Conservation (phyloP, 1,140 invertebrate genomes). For the Drosophila burlai region DNA sequence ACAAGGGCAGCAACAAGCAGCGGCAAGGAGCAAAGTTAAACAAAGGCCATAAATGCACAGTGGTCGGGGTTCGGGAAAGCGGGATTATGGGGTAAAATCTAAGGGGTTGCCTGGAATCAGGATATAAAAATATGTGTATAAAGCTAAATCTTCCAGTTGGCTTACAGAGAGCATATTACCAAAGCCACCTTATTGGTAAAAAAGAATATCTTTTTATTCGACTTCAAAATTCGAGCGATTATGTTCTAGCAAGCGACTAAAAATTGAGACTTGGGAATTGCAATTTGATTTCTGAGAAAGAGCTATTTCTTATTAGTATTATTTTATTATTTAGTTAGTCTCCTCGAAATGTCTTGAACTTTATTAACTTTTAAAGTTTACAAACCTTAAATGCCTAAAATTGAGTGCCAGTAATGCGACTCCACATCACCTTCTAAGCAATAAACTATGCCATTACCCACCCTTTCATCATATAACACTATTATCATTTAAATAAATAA, state of each 20-base stretch:
- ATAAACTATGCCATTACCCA: not conserved
- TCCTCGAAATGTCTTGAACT: too few species aligned
- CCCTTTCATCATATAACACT: not conserved
- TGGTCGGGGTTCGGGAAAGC: constrained; percentile 13
- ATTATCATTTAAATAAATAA: not conserved
- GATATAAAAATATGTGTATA: not conserved
- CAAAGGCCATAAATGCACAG: constrained; percentile 67
- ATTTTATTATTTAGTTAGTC: too few species aligned
- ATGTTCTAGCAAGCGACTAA: too few species aligned
- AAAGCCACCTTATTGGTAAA: not conserved
- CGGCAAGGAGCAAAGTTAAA: constrained; percentile 66
- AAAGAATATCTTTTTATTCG: too few species aligned
- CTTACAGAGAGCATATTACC: not conserved
- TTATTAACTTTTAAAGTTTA: too few species aligned
- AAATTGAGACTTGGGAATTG: too few species aligned
- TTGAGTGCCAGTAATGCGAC: too few species aligned
- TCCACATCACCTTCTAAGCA: not conserved
- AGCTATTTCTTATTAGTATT: too few species aligned
- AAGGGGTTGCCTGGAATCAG: not conserved
- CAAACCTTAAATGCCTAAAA: not conserved
- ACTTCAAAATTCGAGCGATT: too few species aligned
- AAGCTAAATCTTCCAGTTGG: not conserved
- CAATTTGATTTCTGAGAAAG: too few species aligned
- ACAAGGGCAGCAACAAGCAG: constrained; percentile 48
- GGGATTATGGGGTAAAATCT: not conserved